A percentile compares a stretch with the other conserved stretches of the same genome.
These are phyloP conservation scores for Drymonia ruficornis DNA, from an alignment of 2,888 invertebrate species.

Conservation along the genomic window DNA sequence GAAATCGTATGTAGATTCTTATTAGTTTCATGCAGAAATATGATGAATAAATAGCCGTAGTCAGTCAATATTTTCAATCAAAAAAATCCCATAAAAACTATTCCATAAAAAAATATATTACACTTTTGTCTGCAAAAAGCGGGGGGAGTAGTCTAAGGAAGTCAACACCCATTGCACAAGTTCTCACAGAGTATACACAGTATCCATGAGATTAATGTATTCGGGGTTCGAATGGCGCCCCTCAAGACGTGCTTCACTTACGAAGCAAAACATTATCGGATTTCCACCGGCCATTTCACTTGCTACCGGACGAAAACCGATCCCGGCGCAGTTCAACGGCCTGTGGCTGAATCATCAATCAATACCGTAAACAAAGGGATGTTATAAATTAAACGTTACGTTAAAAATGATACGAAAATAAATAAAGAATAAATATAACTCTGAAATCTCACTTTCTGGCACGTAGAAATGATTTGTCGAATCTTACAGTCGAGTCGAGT, in stretches of 20 bases:
- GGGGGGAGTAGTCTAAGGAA: background rate
- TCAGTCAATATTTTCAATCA: too few species aligned
- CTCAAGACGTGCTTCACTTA: constrained; percentile 18
- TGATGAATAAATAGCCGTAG: too few species aligned
- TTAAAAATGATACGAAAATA: too few species aligned
- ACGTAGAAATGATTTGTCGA: too few species aligned
- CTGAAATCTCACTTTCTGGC: too few species aligned
- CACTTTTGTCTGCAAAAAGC: background rate
- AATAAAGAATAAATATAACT: background rate
- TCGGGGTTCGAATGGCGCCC: constrained; percentile 28
- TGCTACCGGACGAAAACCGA: background rate
- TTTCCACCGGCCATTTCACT: constrained; percentile 20
- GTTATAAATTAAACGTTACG: constrained; percentile 13
- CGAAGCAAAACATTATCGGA: constrained; percentile 32
- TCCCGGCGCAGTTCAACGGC: constrained; percentile 31
- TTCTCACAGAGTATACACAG: constrained; percentile 13
- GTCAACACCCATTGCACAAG: background rate
- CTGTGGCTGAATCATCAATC: constrained; percentile 21
- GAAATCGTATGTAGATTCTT: too few species aligned
- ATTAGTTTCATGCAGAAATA: too few species aligned
- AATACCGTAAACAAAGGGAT: constrained; percentile 21
- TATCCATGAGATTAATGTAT: constrained; percentile 16
- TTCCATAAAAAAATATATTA: too few species aligned
- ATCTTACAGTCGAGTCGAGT: too few species aligned
- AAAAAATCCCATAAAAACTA: too few species aligned